Evolutionary conservation across 1,140 invertebrate species (phyloP).

Genomic region (Matsumurasca onukii): DNA sequence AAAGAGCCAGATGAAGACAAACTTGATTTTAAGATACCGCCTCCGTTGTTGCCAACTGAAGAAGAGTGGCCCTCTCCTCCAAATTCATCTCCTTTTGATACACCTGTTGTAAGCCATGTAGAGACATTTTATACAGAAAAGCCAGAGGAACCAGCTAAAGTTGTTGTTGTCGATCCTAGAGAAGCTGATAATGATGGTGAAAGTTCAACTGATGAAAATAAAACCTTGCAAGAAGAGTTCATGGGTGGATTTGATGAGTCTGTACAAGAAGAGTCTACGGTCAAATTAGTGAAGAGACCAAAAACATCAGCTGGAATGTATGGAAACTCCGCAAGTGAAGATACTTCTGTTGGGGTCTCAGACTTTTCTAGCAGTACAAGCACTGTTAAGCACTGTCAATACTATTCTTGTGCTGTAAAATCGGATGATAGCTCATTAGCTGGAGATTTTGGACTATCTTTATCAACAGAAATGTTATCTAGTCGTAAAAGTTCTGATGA

Average conservation of each 20-base stretch:
- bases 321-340: constrained; percentile 73
- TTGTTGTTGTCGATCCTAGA: constrained; percentile 55
- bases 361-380: constrained; percentile 71
- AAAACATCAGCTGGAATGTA: constrained; percentile 59
- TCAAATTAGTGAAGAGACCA: constrained; percentile 69
- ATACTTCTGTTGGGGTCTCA: constrained; percentile 78
- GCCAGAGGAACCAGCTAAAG: constrained; percentile 67
- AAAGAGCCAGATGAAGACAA: constrained; percentile 36
- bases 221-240: constrained; percentile 55
- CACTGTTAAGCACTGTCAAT: constrained; percentile 40
- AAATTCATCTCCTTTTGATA: constrained; percentile 61
- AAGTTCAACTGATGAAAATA: constrained; percentile 42
- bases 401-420: constrained; percentile 38
- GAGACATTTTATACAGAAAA: constrained; percentile 81
- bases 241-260: constrained; percentile 43
- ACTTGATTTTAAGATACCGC: constrained; percentile 42
- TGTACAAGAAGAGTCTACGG: constrained; percentile 58
- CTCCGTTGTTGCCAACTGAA: constrained; percentile 46
- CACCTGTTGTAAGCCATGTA: constrained; percentile 71
- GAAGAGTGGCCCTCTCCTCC: constrained; percentile 76
- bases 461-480: constrained; percentile 40
- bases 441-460: constrained; percentile 39
- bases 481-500: constrained; percentile 41
- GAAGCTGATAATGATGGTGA: constrained; percentile 34
- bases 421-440: constrained; percentile 43